These are phyloP conservation scores for Hydractinia echinata DNA, from an alignment of 30 jellyfish, hydroid and myxozoan species.

Conservation along the genomic window DNA sequence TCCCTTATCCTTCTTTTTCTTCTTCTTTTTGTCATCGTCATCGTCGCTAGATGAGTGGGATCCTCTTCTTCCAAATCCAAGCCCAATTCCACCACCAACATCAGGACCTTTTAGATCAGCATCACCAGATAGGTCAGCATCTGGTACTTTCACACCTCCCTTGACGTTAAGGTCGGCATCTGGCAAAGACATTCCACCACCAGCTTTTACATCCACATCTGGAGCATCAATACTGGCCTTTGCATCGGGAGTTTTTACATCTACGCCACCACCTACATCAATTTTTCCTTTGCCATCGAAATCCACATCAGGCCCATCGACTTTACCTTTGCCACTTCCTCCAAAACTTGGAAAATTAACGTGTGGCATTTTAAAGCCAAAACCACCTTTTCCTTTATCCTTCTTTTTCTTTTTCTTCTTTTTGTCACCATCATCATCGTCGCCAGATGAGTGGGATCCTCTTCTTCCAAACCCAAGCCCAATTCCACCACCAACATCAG, in stretches of 20 bases:
- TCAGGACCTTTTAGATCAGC: slow-evolving; percentile 27
- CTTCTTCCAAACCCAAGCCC: slow-evolving; percentile 1
- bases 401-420: slow-evolving; percentile 17
- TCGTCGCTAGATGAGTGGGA: slow-evolving; percentile 21
- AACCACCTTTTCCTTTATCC: slow-evolving; percentile 19
- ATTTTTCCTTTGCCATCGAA: slow-evolving; percentile 16
- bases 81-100: slow-evolving; percentile 25
- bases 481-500: slow-evolving; percentile 31
- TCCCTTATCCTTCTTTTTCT: neutral
- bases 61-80: slow-evolving; percentile 20
- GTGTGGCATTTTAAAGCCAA: slow-evolving; percentile 16
- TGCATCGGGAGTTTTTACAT: slow-evolving; percentile 21
- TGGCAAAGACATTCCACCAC: neutral
- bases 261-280: neutral
- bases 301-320: slow-evolving; percentile 17
- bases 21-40: slow-evolving; percentile 18
- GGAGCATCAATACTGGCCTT: slow-evolving; percentile 21
- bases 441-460: neutral
- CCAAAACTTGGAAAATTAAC: slow-evolving; percentile 21
- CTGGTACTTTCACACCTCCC: slow-evolving; percentile 7
- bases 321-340: slow-evolving; percentile 24
- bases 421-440: slow-evolving; percentile 12
- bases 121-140: no score
- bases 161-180: slow-evolving; percentile 5
- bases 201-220: slow-evolving; percentile 23